These are phyloP conservation scores for Harmothoe impar DNA, from an alignment of 2,888 invertebrate genomes.

Conservation along the genomic window DNA sequence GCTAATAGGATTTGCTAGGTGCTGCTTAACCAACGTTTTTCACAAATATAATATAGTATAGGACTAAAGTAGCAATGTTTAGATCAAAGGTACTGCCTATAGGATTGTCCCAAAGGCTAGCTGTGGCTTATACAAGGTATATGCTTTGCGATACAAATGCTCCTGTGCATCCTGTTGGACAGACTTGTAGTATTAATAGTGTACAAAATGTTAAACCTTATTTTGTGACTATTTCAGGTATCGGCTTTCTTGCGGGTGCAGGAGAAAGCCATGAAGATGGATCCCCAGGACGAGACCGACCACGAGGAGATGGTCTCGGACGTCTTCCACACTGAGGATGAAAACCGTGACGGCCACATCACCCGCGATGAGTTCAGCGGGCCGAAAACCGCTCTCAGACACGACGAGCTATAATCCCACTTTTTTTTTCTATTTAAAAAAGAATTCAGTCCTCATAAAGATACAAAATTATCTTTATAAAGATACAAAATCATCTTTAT, in stretches of 20 bases:
- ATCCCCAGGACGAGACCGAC: constrained; percentile 86
- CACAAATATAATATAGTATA: too few relatives aligned
- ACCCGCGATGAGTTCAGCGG: constrained; percentile 98
- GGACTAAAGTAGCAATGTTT: too few relatives aligned
- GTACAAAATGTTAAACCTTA: too few relatives aligned
- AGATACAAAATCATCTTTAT: background rate
- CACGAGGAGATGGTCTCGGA: constrained; percentile 97
- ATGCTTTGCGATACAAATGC: too few relatives aligned
- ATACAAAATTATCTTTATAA: background rate
- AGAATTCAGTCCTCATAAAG: background rate
- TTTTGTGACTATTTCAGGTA: constrained; percentile 86
- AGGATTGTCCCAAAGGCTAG: too few relatives aligned
- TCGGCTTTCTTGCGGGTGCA: constrained; percentile 96
- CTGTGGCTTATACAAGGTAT: too few relatives aligned
- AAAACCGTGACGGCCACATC: constrained; percentile 97
- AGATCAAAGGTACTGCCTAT: too few relatives aligned
- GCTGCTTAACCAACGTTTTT: too few relatives aligned
- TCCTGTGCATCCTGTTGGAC: too few relatives aligned
- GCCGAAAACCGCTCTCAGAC: constrained; percentile 88
- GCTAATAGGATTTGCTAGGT: too few relatives aligned
- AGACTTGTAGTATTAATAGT: too few relatives aligned
- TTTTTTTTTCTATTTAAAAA: too few relatives aligned
- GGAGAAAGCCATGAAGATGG: constrained; percentile 86
- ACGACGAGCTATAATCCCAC: constrained; percentile 93
- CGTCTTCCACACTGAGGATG: constrained; percentile 98